phyloP scores from a whole-genome alignment of 2,888 invertebrate genomes.

The Scaptomyza reducta region DNA sequence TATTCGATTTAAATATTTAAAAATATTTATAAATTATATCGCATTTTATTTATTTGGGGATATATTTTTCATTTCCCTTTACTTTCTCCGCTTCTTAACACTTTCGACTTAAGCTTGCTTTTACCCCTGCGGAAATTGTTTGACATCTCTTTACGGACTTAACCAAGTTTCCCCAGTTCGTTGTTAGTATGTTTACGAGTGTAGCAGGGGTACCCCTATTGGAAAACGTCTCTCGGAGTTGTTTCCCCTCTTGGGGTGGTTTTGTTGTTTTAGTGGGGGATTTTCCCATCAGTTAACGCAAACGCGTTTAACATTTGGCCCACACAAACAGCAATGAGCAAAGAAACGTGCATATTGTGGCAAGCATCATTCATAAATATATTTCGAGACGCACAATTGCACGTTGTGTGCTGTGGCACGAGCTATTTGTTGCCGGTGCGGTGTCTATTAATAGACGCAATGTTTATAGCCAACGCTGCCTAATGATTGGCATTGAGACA shows the following conservation, averaged over 20 bases:
- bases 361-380: conserved; percentile 56
- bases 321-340: not conserved
- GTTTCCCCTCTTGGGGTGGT: not conserved
- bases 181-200: conserved; percentile 10
- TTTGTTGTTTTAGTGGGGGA: not conserved
- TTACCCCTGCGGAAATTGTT: conserved; percentile 17
- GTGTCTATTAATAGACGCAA: conserved; percentile 62
- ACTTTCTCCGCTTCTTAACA: not conserved
- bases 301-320: conserved; percentile 14
- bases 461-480: conserved; percentile 62
- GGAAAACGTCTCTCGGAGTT: conserved; percentile 18
- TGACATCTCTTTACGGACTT: not conserved
- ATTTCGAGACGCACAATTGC: conserved; percentile 38
- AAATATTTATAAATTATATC: too few relatives aligned
- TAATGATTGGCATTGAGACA: conserved; percentile 68
- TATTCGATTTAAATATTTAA: too few relatives aligned
- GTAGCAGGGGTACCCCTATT: conserved; percentile 35
- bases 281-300: conserved; percentile 11
- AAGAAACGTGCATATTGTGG: conserved; percentile 18
- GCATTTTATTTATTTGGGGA: too few relatives aligned
- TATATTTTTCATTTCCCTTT: not conserved
- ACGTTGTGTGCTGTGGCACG: conserved; percentile 39
- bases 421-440: conserved; percentile 21
- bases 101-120: not conserved
- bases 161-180: conserved; percentile 28